Evolutionary conservation across 2,888 invertebrate species (phyloP).

Genomic region (Flexamia atlantica): DNA sequence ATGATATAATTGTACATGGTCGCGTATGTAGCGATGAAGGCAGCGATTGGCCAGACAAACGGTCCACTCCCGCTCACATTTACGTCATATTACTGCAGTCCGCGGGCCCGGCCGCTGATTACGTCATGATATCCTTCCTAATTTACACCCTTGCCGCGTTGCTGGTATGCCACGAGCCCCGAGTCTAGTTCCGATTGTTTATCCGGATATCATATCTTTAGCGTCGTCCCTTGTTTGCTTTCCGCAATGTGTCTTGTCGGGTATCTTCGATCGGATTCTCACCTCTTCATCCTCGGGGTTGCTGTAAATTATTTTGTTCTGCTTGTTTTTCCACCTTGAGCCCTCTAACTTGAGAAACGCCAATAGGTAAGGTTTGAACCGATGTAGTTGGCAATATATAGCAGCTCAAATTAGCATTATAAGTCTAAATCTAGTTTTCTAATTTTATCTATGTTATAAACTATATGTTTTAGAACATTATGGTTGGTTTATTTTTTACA

Average conservation of each 20-base stretch:
- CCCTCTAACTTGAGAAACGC: too few relatives aligned
- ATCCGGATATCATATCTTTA: constrained; percentile 45
- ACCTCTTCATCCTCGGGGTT: constrained; percentile 1
- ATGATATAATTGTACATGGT: constrained; percentile 55
- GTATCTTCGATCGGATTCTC: constrained; percentile 36
- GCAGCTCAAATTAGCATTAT: too few relatives aligned
- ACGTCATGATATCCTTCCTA: constrained; percentile 43
- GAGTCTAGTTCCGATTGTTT: constrained; percentile 56
- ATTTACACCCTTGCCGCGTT: constrained; percentile 34
- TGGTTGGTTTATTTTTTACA: too few relatives aligned
- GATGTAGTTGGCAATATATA: too few relatives aligned
- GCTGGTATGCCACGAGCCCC: constrained; percentile 51
- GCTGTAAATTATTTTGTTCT: too few relatives aligned
- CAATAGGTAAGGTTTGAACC: too few relatives aligned
- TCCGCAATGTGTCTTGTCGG: constrained; percentile 41
- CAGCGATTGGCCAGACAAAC: constrained; percentile 49
- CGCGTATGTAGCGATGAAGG: constrained; percentile 46
- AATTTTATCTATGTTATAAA: too few relatives aligned
- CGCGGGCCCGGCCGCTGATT: not conserved
- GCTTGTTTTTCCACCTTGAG: too few relatives aligned
- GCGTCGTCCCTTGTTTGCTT: constrained; percentile 41
- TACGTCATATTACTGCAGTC: constrained; percentile 54
- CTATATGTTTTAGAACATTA: too few relatives aligned
- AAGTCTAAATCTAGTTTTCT: too few relatives aligned
- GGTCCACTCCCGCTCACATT: constrained; percentile 51